Evolutionary conservation across 2,888 invertebrate genomes (phyloP).

Genomic region (Strigamia crassipes): DNA sequence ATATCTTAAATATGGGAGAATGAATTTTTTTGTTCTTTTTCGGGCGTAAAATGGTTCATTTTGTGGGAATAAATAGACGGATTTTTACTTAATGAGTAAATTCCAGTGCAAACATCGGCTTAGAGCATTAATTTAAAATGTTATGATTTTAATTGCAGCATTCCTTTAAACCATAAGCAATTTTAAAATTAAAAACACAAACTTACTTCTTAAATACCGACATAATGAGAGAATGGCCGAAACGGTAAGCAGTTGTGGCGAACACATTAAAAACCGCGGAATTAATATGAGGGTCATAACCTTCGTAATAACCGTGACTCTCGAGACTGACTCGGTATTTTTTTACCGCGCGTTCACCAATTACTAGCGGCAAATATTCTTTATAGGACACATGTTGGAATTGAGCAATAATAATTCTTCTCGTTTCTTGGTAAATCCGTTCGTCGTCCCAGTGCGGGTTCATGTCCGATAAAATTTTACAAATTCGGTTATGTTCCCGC

Average conservation of each 20-base stretch:
- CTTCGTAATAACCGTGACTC: constrained; percentile 53
- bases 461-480: constrained; percentile 13
- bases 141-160: too few species aligned
- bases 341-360: constrained; percentile 53
- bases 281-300: constrained; percentile 52
- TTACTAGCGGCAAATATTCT: constrained; percentile 53
- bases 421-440: constrained; percentile 53
- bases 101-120: too few species aligned
- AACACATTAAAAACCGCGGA: constrained; percentile 55
- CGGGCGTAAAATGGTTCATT: too few species aligned
- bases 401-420: constrained; percentile 56
- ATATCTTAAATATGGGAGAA: too few species aligned
- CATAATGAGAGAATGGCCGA: constrained; percentile 54
- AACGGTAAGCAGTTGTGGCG: constrained; percentile 56
- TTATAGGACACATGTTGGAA: constrained; percentile 54
- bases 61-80: too few species aligned
- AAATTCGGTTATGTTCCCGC: constrained; percentile 42
- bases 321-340: constrained; percentile 54
- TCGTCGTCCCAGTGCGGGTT: constrained; percentile 47
- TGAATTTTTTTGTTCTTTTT: too few species aligned
- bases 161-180: too few species aligned
- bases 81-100: too few species aligned
- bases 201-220: constrained; percentile 49
- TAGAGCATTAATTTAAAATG: too few species aligned
- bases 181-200: background rate